phyloP scores from a whole-genome alignment of 2,113 vertebrate species.

The Otocyon megalotis region DNA sequence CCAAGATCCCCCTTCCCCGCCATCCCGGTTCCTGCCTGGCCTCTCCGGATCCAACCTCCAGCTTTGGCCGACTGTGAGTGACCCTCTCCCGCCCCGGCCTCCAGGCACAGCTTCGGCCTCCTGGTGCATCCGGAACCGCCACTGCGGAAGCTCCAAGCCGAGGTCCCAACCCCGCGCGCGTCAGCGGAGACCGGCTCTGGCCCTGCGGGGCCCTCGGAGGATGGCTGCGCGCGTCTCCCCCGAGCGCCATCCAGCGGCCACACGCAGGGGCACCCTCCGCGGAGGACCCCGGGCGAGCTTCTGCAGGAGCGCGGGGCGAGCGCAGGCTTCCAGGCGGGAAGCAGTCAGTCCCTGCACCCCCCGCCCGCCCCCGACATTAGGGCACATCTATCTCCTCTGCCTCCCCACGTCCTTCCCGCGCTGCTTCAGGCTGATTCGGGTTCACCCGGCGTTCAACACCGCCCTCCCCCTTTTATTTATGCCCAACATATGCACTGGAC shows the following conservation, averaged over 20 bases:
- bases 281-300: not conserved
- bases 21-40: too few relatives aligned
- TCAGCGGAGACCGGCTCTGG: not conserved
- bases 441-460: conserved; percentile 86
- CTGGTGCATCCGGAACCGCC: not conserved
- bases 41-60: not conserved
- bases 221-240: not conserved
- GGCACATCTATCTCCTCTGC: not conserved
- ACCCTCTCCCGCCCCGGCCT: not conserved
- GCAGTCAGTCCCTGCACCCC: not conserved
- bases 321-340: not conserved
- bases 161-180: not conserved
- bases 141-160: not conserved
- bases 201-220: rapidly evolving
- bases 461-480: conserved; percentile 87
- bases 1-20: not conserved
- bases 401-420: conserved; percentile 46
- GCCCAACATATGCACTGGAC: conserved; percentile 89
- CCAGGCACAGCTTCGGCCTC: not conserved
- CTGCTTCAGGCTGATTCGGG: conserved; percentile 64
- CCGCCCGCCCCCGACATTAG: not conserved
- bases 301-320: not conserved
- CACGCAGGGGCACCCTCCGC: not conserved
- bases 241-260: conserved; percentile 83
- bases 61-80: not conserved